phyloP scores from a whole-genome alignment of 2,113 vertebrate species.

The Pterocles orientalis region DNA sequence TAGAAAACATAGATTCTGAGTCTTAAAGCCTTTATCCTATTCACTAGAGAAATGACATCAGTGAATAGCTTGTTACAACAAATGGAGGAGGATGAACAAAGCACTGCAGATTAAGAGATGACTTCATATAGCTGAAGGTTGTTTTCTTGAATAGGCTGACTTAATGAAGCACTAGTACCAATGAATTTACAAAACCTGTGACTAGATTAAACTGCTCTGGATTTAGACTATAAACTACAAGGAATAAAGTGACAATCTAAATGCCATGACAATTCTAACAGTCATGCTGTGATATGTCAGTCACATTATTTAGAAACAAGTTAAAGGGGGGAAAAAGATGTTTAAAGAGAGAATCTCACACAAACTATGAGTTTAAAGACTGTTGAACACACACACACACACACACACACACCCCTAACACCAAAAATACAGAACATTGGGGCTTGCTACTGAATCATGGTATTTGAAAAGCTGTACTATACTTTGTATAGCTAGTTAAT shows the following conservation, averaged over 20 bases:
- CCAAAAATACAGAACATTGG: not conserved
- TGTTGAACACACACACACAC: not conserved
- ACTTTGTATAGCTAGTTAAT: not conserved
- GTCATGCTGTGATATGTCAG: not conserved
- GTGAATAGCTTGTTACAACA: not conserved
- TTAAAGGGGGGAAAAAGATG: not conserved
- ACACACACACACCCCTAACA: fast-evolving
- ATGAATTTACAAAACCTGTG: not conserved
- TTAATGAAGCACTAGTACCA: not conserved
- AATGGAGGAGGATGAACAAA: not conserved
- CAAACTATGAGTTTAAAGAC: not conserved
- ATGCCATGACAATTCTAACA: not conserved
- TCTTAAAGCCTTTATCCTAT: not conserved
- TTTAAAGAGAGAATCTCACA: not conserved
- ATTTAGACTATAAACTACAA: not conserved
- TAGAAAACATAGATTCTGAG: not conserved
- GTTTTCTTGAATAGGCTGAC: not conserved
- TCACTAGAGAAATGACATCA: not conserved
- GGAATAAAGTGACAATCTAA: not conserved
- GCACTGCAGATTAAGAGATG: not conserved
- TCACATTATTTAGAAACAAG: not conserved
- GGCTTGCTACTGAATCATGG: not conserved
- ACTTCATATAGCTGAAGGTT: not conserved
- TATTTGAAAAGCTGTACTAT: not conserved
- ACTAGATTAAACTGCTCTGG: not conserved